Evolutionary conservation across 1,140 invertebrate species (phyloP).

Genomic region (Ectropis grisescens): DNA sequence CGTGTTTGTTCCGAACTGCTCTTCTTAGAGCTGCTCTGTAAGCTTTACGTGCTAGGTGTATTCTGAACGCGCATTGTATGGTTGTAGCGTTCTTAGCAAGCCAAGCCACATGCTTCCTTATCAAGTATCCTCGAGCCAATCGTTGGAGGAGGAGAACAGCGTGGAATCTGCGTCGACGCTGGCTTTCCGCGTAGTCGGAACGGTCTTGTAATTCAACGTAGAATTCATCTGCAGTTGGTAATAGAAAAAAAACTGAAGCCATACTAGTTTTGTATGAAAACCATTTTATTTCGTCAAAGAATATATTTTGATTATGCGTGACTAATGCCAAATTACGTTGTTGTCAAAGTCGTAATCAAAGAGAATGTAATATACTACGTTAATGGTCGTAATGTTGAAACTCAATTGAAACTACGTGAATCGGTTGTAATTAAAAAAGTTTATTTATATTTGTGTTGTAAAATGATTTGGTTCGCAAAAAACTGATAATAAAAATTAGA

Average conservation of each 20-base stretch:
- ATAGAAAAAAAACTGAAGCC: slow-evolving; percentile 37
- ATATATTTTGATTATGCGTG: too few relatives aligned
- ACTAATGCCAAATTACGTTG: too few relatives aligned
- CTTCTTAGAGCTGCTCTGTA: slow-evolving; percentile 32
- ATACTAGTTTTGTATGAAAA: slow-evolving; percentile 19
- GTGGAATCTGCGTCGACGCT: slow-evolving; percentile 26
- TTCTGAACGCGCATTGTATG: slow-evolving; percentile 55
- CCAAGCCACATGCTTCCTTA: slow-evolving; percentile 49
- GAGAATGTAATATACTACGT: too few relatives aligned
- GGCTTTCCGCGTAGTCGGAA: slow-evolving; percentile 27
- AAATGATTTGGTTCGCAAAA: too few relatives aligned
- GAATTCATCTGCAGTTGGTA: slow-evolving; percentile 31
- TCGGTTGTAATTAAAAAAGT: too few relatives aligned
- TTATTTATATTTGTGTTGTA: too few relatives aligned
- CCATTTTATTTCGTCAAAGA: too few relatives aligned
- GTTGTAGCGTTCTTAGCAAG: slow-evolving; percentile 41
- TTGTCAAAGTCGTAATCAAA: too few relatives aligned
- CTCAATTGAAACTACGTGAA: too few relatives aligned
- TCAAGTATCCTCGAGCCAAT: slow-evolving; percentile 41
- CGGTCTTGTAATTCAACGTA: slow-evolving; percentile 37
- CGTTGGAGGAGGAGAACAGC: slow-evolving; percentile 42
- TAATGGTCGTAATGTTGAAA: too few relatives aligned
- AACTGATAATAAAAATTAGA: too few relatives aligned
- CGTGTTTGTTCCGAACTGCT: slow-evolving; percentile 42
- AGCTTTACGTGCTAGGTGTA: slow-evolving; percentile 34